phyloP scores from a whole-genome alignment of 2,113 vertebrate genomes.

The Thomomys bottae region DNA sequence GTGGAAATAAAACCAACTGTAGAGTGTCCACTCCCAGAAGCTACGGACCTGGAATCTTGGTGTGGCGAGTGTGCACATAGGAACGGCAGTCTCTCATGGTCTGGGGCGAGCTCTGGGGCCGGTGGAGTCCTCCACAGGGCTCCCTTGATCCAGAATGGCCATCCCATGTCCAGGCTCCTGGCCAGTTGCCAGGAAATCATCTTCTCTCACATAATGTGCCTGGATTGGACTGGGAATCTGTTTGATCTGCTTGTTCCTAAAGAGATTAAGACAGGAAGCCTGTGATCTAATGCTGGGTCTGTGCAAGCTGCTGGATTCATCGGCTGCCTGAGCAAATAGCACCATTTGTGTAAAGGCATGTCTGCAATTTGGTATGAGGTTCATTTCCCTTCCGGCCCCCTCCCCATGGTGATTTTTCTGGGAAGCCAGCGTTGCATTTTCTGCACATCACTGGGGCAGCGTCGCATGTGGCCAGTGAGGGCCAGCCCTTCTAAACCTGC shows the following conservation, averaged over 20 bases:
- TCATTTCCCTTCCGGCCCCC: background rate
- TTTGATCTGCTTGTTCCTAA: slow-evolving; percentile 41
- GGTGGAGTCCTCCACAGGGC: background rate
- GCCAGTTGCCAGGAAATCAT: slow-evolving; percentile 22
- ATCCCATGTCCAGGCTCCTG: slow-evolving; percentile 19
- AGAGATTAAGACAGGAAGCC: slow-evolving; percentile 46
- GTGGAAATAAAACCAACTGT: background rate
- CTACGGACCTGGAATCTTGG: background rate
- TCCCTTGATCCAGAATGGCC: slow-evolving; percentile 20
- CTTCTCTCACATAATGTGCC: background rate
- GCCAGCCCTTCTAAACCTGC: no score
- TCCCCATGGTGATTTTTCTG: background rate
- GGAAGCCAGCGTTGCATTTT: background rate
- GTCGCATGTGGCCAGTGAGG: no score
- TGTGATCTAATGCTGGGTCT: background rate
- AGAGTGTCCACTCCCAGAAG: background rate
- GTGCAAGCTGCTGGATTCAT: background rate
- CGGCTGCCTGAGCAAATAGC: background rate
- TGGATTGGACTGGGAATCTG: background rate
- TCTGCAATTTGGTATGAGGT: background rate
- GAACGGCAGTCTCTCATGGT: background rate
- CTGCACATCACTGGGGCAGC: background rate
- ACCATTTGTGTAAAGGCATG: background rate
- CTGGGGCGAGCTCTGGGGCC: background rate
- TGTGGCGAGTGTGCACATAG: background rate